These are phyloP conservation scores for Drosophila diplacantha DNA, from an alignment of 2,888 invertebrate species.

Conservation along the genomic window DNA sequence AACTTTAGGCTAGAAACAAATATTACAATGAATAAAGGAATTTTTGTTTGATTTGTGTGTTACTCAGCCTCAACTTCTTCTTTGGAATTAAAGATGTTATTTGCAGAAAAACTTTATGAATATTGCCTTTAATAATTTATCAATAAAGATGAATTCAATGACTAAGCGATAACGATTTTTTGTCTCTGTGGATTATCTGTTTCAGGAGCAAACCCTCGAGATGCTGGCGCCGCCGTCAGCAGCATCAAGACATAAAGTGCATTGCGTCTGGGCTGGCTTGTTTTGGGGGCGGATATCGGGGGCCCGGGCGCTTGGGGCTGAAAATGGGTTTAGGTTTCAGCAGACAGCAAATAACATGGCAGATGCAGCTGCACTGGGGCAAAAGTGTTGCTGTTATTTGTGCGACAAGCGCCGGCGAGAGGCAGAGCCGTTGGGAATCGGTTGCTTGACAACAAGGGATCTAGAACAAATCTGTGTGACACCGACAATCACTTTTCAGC, in stretches of 20 bases:
- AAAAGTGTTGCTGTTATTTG: constrained; percentile 57
- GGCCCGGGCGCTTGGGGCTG: constrained; percentile 15
- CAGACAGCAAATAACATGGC: constrained; percentile 53
- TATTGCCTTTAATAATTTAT: not conserved
- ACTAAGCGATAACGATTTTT: not conserved
- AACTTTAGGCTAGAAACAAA: not conserved
- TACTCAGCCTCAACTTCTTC: too few relatives aligned
- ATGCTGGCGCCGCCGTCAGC: constrained; percentile 50
- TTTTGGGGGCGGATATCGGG: constrained; percentile 46
- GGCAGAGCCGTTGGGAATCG: constrained; percentile 18
- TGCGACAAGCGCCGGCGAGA: constrained; percentile 51
- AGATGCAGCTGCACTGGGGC: constrained; percentile 32
- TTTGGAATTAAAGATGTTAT: not conserved
- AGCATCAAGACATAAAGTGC: constrained; percentile 64
- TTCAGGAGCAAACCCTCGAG: constrained; percentile 41
- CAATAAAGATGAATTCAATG: not conserved
- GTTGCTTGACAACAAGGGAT: not conserved
- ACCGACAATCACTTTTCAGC: constrained; percentile 57
- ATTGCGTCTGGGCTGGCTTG: constrained; percentile 58
- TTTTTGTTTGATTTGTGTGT: too few relatives aligned
- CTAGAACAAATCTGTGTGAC: constrained; percentile 47
- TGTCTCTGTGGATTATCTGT: constrained; percentile 7
- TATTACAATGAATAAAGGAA: not conserved
- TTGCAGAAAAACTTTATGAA: not conserved
- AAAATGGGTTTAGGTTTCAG: constrained; percentile 18